phyloP scores from a whole-genome alignment of 1,140 invertebrate species.

The Lethrus apterus region DNA sequence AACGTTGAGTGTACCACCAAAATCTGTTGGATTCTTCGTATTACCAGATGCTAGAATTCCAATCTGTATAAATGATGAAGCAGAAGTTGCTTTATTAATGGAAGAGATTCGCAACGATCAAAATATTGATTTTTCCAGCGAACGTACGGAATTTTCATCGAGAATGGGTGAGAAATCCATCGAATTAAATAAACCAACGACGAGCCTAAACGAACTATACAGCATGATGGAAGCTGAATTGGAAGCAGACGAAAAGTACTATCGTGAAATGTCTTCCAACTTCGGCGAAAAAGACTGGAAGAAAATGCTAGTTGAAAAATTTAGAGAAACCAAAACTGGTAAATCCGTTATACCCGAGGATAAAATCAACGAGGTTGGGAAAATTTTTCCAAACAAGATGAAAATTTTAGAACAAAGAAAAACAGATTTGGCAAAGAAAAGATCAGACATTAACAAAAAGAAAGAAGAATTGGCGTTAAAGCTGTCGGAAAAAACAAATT shows the following conservation, averaged over 20 bases:
- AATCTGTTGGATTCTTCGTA: conserved; percentile 35
- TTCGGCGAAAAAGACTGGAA: not conserved
- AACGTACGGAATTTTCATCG: conserved; percentile 13
- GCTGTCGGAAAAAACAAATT: conserved; percentile 11
- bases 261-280: not conserved
- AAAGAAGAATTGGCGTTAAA: conserved; percentile 7
- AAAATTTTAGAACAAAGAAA: not conserved
- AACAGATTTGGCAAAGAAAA: conserved; percentile 4
- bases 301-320: conserved; percentile 4
- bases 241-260: conserved; percentile 22
- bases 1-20: conserved; percentile 25
- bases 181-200: conserved; percentile 9
- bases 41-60: conserved; percentile 30
- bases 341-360: conserved; percentile 8
- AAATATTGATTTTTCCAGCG: conserved; percentile 14
- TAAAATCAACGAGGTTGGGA: conserved; percentile 1
- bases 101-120: conserved; percentile 32
- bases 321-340: conserved; percentile 2
- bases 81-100: conserved; percentile 25
- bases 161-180: conserved; percentile 11
- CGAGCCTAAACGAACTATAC: conserved; percentile 6
- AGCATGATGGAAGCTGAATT: conserved; percentile 19
- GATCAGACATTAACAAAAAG: conserved; percentile 2
- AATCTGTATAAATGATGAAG: conserved; percentile 29
- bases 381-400: too few relatives aligned